Percentiles rank a stretch among this genome's conserved stretches.
Conservation (phyloP, 2,113 vertebrate genomes). For the Hydrolagus affinis region DNA sequence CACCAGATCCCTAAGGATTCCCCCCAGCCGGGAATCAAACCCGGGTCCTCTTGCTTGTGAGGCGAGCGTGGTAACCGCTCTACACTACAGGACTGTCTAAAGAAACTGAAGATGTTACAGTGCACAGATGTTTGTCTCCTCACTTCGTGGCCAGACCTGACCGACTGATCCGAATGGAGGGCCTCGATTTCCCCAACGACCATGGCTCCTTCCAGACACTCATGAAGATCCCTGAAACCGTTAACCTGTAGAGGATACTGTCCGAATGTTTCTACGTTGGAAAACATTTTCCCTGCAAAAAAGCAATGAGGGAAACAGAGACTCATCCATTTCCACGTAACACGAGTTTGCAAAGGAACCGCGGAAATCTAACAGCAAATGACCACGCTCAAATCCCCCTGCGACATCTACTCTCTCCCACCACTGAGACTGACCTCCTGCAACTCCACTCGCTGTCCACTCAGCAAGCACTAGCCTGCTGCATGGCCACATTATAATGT, state of each 20-base stretch:
- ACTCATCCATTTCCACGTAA: neutral
- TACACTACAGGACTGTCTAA: too few relatives aligned
- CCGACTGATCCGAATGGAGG: constrained; percentile 55
- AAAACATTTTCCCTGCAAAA: constrained; percentile 69
- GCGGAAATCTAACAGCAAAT: neutral
- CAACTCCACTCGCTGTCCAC: too few relatives aligned
- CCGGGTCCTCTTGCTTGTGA: too few relatives aligned
- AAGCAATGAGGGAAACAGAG: constrained; percentile 21
- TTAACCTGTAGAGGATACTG: constrained; percentile 96
- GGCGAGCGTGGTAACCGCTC: too few relatives aligned
- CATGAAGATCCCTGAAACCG: constrained; percentile 79
- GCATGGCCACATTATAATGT: too few relatives aligned
- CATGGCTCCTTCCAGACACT: constrained; percentile 93
- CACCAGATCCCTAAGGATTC: too few relatives aligned
- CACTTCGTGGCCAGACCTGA: constrained; percentile 77
- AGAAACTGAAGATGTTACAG: too few relatives aligned
- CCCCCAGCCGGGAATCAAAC: too few relatives aligned
- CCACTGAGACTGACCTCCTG: too few relatives aligned
- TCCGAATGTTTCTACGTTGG: constrained; percentile 88
- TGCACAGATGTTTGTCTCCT: neutral
- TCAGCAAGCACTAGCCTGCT: too few relatives aligned
- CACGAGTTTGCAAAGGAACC: neutral
- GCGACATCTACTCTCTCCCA: too few relatives aligned
- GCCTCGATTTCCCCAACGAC: constrained; percentile 81
- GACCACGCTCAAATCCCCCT: neutral